Evolutionary conservation across 2,888 invertebrate species (phyloP), one percentile per base, ranked within the genome.

Genomic region (Merodon equestris): DNA sequence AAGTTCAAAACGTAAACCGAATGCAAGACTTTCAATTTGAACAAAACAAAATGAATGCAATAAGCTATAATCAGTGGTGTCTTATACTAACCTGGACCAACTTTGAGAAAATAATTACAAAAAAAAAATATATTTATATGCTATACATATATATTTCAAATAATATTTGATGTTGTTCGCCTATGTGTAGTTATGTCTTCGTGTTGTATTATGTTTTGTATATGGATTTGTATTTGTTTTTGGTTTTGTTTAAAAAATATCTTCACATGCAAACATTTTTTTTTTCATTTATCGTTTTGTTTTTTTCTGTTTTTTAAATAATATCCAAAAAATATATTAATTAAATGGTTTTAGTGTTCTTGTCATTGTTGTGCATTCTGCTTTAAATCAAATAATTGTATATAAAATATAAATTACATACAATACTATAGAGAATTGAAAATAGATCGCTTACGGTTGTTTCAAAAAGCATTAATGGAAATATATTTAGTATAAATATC

Each of bases 121-220:
- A 74, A 66, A 64, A 51, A 81, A 70, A 40, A 9, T 36, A 36
- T 36, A 36, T 36, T 36, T 36, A n/a, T n/a, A n/a, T n/a, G n/a
- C n/a, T n/a, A n/a, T n/a, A 27, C 7, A 2, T 27, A 27, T 27
- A 27, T 27, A 27, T 7, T 27, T 27, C 27, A 27, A 7, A 27
- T 7, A 27, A 27, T 70, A 38, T 50, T 68, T 79, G 63, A 68
- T 60, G 51, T 64, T 64, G 2, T 75, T 48, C 47, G 64, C 58
- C 50, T 71, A 61, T 58, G 53, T 74, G 73, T 74, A 74, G 61
- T 54, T 51, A 67, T 51, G 72, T 63, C 47, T 64, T 72, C 27
- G 27, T 27, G 27, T 27, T 27, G 27, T 60, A 57, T 50, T 66
- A 60, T 72, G 45, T 67, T 67, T 50, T 42, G 47, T 44, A 34